Percentiles rank a stretch among this genome's conserved stretches.
Evolutionary conservation across 2,888 invertebrate genomes (phyloP).

Genomic region (Ctenicera cuprea): DNA sequence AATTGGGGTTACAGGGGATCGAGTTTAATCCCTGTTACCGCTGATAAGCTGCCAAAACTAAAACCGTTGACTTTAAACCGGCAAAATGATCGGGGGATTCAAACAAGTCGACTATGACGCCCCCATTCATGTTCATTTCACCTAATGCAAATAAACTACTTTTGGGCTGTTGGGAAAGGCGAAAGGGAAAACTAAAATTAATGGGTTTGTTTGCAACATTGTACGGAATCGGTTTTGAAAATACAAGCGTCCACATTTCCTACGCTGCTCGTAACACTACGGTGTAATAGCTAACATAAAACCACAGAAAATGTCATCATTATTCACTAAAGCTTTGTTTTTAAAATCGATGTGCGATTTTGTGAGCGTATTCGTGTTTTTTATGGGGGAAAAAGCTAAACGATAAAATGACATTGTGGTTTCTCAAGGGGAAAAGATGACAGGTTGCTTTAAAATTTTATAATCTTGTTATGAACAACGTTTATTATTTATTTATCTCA

Average conservation of each 20-base stretch:
- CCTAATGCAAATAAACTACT: neutral
- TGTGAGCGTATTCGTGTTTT: neutral
- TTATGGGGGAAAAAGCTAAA: no score
- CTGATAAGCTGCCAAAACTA: neutral
- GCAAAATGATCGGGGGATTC: neutral
- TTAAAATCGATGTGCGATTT: slow-evolving; percentile 11
- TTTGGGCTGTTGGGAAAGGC: neutral
- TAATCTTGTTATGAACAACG: neutral
- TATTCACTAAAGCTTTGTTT: slow-evolving; percentile 13
- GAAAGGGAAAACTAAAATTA: neutral
- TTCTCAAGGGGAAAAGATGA: no score
- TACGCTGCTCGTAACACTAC: neutral
- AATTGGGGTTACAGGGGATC: neutral
- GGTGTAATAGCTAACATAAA: slow-evolving; percentile 10
- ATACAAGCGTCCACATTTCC: neutral
- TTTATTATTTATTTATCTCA: no score
- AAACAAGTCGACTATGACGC: neutral
- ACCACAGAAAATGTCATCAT: slow-evolving; percentile 10
- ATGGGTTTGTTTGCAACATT: slow-evolving; percentile 17
- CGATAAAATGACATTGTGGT: no score
- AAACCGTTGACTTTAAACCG: neutral
- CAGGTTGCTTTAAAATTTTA: neutral
- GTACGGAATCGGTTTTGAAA: neutral
- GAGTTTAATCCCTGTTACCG: neutral
- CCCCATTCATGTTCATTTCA: neutral